Base-by-base conservation (phyloP, 2,888 invertebrate genomes). In the Aleiodes testaceus region DNA sequence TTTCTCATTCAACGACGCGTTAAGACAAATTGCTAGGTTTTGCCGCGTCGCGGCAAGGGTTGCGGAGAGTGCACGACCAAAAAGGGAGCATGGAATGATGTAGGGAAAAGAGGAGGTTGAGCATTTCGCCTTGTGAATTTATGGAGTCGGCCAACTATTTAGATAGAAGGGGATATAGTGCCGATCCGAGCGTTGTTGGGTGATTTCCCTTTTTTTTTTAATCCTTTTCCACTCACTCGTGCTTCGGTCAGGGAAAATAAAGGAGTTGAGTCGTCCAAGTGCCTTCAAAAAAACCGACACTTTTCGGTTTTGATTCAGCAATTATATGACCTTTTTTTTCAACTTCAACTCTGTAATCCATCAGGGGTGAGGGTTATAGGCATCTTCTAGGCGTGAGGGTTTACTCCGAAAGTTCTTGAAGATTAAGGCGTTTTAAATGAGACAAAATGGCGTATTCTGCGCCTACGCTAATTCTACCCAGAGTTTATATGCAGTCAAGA, bases 131-230 rank as follows among this genome's bases (percentile, higher is more conserved):
- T 64, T 73, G 72, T 74, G 78, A 82, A 85, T 85, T 85, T 85
- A 84, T 85, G 80, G 81, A 80, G 75, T 79, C 80, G 76, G 69
- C 75, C 78, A 82, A 85, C 82, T 84, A 84, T 85, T 85, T 83
- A 85, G 84, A 84, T 85, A 82, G 83, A 78, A 80, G 73, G 66
- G 66, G 75, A 77, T 76, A 73, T 74, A 77, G 76, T 75, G 69
- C 68, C 69, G 67, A 70, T 50, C 30, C 61, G 50, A 30, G 45
- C 66, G 45, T 59, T 47, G 26, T 50, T 42, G 63, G 69, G 63
- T 42, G 63, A 69, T 69, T 69, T 20, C 52, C 3, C 26, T 53
- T 52, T 16, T 50, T 9, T 16, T 18, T n/a, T 18, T 16, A n/a
- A n/a, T 50, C 12, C 11, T 11, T 11, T 30, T 14, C 30, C 12